Base-by-base conservation (phyloP, 2,113 vertebrate genomes). In the Gallinago jamesoni region DNA sequence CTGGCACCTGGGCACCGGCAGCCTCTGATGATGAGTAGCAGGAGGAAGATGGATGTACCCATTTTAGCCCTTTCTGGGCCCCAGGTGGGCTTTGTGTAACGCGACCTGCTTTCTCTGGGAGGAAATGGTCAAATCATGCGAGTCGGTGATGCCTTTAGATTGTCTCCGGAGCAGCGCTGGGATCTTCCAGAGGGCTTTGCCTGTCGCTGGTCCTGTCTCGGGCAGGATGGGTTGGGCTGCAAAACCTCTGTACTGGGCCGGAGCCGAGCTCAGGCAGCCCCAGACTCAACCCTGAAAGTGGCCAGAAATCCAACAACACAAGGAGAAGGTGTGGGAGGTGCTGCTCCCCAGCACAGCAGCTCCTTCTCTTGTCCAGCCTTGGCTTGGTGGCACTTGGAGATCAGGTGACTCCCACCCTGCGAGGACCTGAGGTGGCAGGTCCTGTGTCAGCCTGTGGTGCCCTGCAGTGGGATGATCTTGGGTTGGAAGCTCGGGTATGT, bases 391-490 rank as follows among this genome's bases (percentile, higher is more conserved):
- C 60, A 25, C 47, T 13, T 10, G 37, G 52, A 7, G 25, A 21
- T 56, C 2, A 18, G 66, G 45, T 5, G 6, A 6, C 3, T 14
- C 12, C 13, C 21, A 27, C 7, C 12, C 37, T 72, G 37, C 1
- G 1, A 72, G 77, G 27, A 23, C 14, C 8, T 9, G 53, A 20
- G 33, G 10, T 23, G 77, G 17, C 35, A 57, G 63, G 68, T 37
- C 0, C n/a, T 0, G 0, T 0, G 2, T 11, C 25, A 45, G 9
- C 18, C 19, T 3, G 0, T 2, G 23, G 0, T 41, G 68, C 43
- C 13, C 31, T 41, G 31, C 17, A 0, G 13, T 3, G 81, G 64
- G 24, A 2, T 41, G 74, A 3, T 3, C 67, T 41, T 50, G 23
- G 30, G 10, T 33, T 45, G 4, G 35, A 11, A 48, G 9, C n/a